Base-by-base conservation (phyloP, 2,797 vertebrate species). In the Thalassophryne amazonica region DNA sequence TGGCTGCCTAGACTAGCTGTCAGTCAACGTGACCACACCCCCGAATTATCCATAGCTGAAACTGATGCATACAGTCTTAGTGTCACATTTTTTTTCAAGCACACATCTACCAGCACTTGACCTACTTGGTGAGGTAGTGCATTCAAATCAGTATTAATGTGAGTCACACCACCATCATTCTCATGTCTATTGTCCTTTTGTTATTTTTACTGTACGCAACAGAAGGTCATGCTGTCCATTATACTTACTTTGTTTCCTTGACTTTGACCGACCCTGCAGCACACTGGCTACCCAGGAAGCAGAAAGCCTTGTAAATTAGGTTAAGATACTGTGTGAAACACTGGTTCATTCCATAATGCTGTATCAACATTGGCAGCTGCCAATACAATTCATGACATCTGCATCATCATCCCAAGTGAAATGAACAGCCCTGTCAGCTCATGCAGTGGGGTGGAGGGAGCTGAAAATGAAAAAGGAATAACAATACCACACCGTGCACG, bases 311-410 rank as follows among this genome's bases (percentile, higher is more conserved):
- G 58, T 30, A 87, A 88, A 91, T 91, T 78, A 80, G 86, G 90
- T 92, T 91, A 88, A 85, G 84, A 88, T 85, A 85, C 80, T 87
- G 86, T 88, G 89, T 85, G 89, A 91, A 91, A 89, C 87, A 81
- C 80, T 82, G 85, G 69, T 78, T 89, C 80, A 84, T 89, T 86
- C 88, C 80, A 86, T 86, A 84, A 84, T 83, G 70, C 68, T 25
- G 33, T 78, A 91, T 91, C 74, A 77, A 87, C 89, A 92, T 91
- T 91, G 91, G 84, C 90, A 91, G 88, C 88, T 92, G 91, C 85
- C 91, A 87, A 92, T 92, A 91, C 82, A 91, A 92, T 92, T 81
- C 65, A 58, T 57, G 60, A 73, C 74, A 74, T 91, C 89, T 73
- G 61, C 85, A 83, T 91, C 89, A 89, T 85, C 72, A 68, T 69